Percentiles rank a stretch among this genome's conserved stretches.
These are phyloP conservation scores for Rhabdomys dilectus DNA, from an alignment of 2,113 vertebrate species.

Conservation along the genomic window DNA sequence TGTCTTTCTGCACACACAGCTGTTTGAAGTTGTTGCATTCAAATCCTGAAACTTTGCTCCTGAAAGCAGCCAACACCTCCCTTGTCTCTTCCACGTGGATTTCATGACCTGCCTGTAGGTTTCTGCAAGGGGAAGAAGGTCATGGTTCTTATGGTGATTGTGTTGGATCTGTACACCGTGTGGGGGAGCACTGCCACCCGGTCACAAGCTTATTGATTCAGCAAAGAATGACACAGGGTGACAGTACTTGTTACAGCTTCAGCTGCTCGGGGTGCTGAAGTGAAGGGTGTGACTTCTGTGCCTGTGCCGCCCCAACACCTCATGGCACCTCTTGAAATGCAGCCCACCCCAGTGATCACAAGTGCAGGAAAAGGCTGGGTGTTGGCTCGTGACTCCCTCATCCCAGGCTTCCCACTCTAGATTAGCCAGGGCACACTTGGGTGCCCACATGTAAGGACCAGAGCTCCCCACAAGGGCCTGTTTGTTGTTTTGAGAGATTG, in stretches of 20 bases:
- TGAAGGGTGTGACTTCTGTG: neutral
- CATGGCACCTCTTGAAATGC: neutral
- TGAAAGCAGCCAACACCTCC: constrained; percentile 5
- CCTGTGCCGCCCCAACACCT: too few relatives aligned
- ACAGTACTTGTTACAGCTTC: neutral
- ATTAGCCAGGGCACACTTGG: neutral
- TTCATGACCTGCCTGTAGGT: neutral
- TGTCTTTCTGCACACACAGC: constrained; percentile 57
- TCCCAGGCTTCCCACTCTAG: neutral
- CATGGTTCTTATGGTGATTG: neutral
- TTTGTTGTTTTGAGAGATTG: neutral
- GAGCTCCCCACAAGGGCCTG: neutral
- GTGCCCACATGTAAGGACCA: neutral
- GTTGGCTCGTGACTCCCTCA: neutral
- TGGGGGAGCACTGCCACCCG: neutral
- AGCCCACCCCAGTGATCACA: neutral
- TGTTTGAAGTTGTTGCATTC: constrained; percentile 24
- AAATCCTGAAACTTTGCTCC: constrained; percentile 5
- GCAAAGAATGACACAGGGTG: neutral
- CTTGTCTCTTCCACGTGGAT: neutral
- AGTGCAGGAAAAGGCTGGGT: neutral
- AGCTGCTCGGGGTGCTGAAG: too few relatives aligned
- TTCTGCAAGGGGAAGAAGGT: neutral
- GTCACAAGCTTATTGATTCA: neutral
- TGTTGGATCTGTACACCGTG: neutral